Evolutionary conservation across 2,888 invertebrate genomes (phyloP), one percentile per base, ranked within the genome.

Genomic region (Caenorhabditis imperialis): DNA sequence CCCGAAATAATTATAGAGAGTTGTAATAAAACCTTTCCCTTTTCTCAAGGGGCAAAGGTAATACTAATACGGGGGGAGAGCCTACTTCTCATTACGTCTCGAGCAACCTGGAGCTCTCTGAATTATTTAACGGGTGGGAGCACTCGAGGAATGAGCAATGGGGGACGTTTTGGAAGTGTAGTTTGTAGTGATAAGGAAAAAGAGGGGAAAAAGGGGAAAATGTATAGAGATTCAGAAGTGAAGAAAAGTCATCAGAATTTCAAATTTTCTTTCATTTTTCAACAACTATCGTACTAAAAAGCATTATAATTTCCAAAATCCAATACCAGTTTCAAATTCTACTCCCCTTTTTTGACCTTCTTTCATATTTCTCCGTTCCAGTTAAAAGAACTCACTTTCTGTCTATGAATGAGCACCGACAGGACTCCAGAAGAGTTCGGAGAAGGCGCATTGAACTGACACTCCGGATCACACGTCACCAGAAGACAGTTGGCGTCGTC

Each of bases 401-500:
- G 48, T 18, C 76, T 57, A 37, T 71, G 63, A 20, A 79, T 48
- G 18, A 77, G 42, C 4, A 79, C 77, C 10, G 77, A 77, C 20
- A 79, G 51, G 20, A 79, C 73, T 20, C 79, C 79, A 8, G 77
- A 73, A 10, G 61, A 60, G 20, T 65, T 40, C 12, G 57, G 58
- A 20, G 57, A 55, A 20, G 57, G 65, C 1, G 54, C 45, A 25
- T 77, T 79, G 45, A 79, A 63, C 12, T 73, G 63, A 47, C 79
- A 79, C 16, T 30, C 33, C n/a, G 65, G 50, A 14, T 71, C 54
- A 50, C 81, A 81, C n/a, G 63, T 63, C 16, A 81, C 77, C 8
- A 81, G 74, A 35, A 78, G 75, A 71, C 81, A 81, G 50, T 81
- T 81, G 25, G 78, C 48, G 45, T 81, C 77, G 33, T 67, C 67